Conservation (phyloP, 2,888 invertebrate genomes). For the Tenodera sinensis region DNA sequence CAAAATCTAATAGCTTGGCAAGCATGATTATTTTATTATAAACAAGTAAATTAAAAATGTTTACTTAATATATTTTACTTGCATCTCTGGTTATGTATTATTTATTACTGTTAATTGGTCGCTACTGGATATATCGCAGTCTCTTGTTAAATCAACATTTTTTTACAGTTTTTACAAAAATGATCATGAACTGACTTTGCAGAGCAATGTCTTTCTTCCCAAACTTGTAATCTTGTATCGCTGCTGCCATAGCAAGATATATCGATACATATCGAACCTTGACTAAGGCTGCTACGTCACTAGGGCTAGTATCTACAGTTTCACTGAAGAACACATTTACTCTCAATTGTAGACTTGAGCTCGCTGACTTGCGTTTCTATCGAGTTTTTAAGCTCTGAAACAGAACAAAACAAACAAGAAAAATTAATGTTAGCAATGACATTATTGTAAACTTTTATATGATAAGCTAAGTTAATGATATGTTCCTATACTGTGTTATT, state of each 20-base stretch:
- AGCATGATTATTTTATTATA: constrained; percentile 27
- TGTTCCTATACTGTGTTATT: neutral
- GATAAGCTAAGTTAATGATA: neutral
- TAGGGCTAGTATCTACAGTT: constrained; percentile 33
- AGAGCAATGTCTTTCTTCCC: constrained; percentile 7
- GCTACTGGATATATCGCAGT: constrained; percentile 32
- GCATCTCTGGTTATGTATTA: constrained; percentile 9
- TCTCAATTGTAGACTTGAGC: constrained; percentile 93
- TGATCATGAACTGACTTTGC: constrained; percentile 16
- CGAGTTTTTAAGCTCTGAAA: constrained; percentile 95
- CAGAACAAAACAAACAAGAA: constrained; percentile 36
- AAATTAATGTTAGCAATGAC: neutral
- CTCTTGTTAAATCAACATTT: constrained; percentile 30
- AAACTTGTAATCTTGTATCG: neutral
- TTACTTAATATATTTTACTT: constrained; percentile 24
- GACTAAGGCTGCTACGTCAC: neutral
- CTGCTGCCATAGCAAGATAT: neutral
- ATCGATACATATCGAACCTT: constrained; percentile 19
- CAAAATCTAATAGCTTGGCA: constrained; percentile 29
- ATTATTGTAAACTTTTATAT: neutral
- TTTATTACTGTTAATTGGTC: constrained; percentile 32
- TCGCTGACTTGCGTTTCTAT: constrained; percentile 96
- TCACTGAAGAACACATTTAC: constrained; percentile 95
- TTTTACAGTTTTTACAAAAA: constrained; percentile 21
- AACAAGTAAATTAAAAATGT: constrained; percentile 8